phyloP scores from a whole-genome alignment of 2,888 invertebrate genomes.

The Bugula neritina region DNA sequence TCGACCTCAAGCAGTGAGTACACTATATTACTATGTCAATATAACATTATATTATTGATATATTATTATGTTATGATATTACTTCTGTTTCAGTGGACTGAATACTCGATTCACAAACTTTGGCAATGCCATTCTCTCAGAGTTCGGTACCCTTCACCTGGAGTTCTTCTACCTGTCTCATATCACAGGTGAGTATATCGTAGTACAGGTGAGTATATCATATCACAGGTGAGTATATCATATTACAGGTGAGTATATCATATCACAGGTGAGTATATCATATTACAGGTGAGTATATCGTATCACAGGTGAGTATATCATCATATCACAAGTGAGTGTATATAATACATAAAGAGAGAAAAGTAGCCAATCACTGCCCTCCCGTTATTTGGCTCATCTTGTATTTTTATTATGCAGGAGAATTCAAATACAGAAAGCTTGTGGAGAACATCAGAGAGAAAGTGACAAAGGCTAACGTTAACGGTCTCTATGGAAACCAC shows the following conservation, averaged over 20 bases:
- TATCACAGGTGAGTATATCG: constrained; percentile 15
- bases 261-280: no score
- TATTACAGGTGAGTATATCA: no score
- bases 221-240: no score
- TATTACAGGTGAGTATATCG: no score
- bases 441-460: constrained; percentile 10
- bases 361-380: no score
- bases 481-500: constrained; percentile 9
- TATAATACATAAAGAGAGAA: no score
- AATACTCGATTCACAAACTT: constrained; percentile 97
- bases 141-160: constrained; percentile 91
- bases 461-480: background rate
- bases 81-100: constrained; percentile 62
- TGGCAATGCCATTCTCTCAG: constrained; percentile 84
- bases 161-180: constrained; percentile 83
- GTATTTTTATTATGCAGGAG: background rate
- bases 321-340: no score
- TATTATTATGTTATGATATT: background rate
- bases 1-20: background rate
- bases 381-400: no score
- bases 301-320: no score
- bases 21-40: background rate
- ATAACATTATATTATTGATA: background rate
- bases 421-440: background rate
- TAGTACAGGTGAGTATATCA: no score